Evolutionary conservation across 2,797 vertebrate species (phyloP).

Genomic region (Atherinosoma microstoma): DNA sequence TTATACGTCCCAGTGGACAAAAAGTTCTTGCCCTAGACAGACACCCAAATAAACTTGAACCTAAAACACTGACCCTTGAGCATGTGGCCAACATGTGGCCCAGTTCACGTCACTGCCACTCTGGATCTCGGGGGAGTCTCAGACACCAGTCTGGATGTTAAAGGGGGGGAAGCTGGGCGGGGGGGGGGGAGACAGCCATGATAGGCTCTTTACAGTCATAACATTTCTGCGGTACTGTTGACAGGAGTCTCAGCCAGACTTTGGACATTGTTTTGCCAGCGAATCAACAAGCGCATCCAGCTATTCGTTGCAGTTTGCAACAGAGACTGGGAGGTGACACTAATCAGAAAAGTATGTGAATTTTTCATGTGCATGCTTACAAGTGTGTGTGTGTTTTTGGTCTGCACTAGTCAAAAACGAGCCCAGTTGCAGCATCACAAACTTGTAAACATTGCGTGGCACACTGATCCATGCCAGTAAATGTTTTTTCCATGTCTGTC

Average conservation of each 20-base stretch:
- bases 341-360: conserved; percentile 56
- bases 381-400: conserved; percentile 22
- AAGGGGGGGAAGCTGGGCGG: neutral
- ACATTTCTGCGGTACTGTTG: conserved; percentile 61
- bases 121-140: conserved; percentile 33
- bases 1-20: conserved; percentile 38
- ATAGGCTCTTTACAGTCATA: conserved; percentile 55
- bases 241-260: conserved; percentile 64
- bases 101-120: conserved; percentile 28
- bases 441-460: conserved; percentile 22
- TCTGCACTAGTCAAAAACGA: conserved; percentile 18
- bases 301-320: conserved; percentile 26
- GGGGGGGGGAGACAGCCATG: conserved; percentile 5
- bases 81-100: conserved; percentile 66
- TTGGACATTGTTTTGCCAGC: conserved; percentile 60
- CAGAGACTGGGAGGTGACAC: conserved; percentile 40
- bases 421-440: conserved; percentile 29
- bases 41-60: conserved; percentile 64
- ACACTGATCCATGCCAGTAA: conserved; percentile 8
- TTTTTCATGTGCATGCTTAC: neutral
- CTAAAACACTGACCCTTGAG: conserved; percentile 35
- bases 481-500: conserved; percentile 36
- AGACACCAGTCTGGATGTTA: conserved; percentile 35
- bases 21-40: conserved; percentile 27
- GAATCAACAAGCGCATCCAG: conserved; percentile 56